These are phyloP conservation scores for Rutilus rutilus DNA, from an alignment of 2,113 vertebrate species.

Conservation along the genomic window DNA sequence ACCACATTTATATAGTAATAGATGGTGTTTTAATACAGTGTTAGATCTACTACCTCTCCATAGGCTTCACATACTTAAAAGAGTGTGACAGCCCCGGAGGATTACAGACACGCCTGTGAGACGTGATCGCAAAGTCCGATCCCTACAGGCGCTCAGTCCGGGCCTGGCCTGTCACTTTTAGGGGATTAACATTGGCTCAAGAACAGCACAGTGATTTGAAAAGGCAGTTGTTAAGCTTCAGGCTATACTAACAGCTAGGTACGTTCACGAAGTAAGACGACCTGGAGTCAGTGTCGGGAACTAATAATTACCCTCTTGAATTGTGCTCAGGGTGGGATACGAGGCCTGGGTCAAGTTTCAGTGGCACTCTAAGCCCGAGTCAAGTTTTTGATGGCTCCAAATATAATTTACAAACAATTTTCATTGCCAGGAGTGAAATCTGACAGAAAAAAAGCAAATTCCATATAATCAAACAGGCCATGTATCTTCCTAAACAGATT, in stretches of 20 bases:
- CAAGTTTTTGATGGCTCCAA: constrained; percentile 25
- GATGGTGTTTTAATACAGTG: constrained; percentile 54
- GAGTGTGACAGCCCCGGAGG: constrained; percentile 13
- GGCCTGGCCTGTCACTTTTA: constrained; percentile 25
- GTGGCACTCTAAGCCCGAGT: constrained; percentile 22
- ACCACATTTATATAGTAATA: constrained; percentile 38
- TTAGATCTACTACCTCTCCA: constrained; percentile 48
- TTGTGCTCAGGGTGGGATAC: constrained; percentile 40
- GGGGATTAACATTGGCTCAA: constrained; percentile 49
- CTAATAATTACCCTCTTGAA: constrained; percentile 9
- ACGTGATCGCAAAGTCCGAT: constrained; percentile 23
- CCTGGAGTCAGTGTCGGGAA: not conserved
- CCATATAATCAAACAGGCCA: not conserved
- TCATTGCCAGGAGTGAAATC: not conserved
- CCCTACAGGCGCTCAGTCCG: not conserved
- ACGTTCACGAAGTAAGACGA: not conserved
- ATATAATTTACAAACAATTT: not conserved
- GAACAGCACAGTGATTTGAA: constrained; percentile 45
- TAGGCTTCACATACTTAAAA: constrained; percentile 47
- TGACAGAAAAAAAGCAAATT: too few relatives aligned
- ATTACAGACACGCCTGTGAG: constrained; percentile 21
- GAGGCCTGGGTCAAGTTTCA: constrained; percentile 28
- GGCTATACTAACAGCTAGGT: constrained; percentile 5
- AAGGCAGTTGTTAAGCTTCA: constrained; percentile 38
- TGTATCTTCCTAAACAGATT: not conserved